These are phyloP conservation scores for Beaufortia kweichowensis DNA, from an alignment of 2,113 vertebrate species.

Conservation along the genomic window DNA sequence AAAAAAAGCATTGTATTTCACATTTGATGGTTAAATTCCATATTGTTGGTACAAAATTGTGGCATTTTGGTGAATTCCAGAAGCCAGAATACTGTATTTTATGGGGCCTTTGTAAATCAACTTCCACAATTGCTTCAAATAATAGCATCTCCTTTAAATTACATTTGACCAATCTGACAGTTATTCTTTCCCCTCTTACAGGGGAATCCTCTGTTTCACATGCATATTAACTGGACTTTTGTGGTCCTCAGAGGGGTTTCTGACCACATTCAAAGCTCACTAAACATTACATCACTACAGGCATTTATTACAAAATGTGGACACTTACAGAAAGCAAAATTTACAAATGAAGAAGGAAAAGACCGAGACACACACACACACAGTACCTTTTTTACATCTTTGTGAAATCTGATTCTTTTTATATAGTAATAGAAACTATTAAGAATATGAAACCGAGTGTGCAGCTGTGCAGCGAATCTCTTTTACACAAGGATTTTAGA, in stretches of 20 bases:
- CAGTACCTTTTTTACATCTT: too few species aligned
- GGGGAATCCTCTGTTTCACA: conserved; percentile 8
- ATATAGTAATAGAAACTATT: background rate
- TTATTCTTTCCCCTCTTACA: background rate
- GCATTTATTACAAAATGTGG: background rate
- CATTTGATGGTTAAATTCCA: too few species aligned
- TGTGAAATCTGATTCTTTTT: too few species aligned
- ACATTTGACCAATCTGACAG: too few species aligned
- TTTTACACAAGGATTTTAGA: too few species aligned
- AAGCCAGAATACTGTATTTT: too few species aligned
- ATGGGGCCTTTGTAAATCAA: background rate
- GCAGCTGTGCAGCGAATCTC: too few species aligned
- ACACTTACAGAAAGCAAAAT: background rate
- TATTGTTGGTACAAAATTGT: too few species aligned
- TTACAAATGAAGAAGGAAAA: background rate
- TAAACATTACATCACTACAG: background rate
- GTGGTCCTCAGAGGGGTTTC: background rate
- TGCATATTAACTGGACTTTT: background rate
- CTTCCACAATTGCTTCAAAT: conserved; percentile 17
- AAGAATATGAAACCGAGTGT: background rate
- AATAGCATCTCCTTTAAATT: background rate
- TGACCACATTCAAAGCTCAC: background rate
- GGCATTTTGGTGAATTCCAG: too few species aligned
- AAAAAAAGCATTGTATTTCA: too few species aligned
- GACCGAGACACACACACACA: too few species aligned